phyloP scores from a whole-genome alignment of 2,888 invertebrate genomes.

The Ferrisia virgata region DNA sequence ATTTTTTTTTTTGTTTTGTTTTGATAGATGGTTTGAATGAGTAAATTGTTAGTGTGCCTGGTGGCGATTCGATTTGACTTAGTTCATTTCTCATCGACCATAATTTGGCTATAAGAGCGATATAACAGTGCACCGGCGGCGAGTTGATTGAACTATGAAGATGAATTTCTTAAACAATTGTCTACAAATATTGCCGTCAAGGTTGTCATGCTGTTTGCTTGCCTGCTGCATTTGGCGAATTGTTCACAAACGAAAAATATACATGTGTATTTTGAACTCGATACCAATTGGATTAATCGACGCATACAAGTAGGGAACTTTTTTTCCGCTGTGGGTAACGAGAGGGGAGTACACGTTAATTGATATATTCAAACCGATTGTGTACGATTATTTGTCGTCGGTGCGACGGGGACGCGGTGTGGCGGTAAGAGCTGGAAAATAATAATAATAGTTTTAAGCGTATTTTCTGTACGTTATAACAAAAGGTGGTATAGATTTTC shows the following conservation, averaged over 20 bases:
- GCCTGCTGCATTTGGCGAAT: neutral
- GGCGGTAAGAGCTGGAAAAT: neutral
- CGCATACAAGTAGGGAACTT: neutral
- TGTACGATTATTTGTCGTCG: neutral
- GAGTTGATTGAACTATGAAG: neutral
- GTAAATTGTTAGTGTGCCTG: neutral
- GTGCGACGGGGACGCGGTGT: neutral
- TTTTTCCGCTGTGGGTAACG: no score
- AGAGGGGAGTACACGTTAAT: neutral
- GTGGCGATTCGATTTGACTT: neutral
- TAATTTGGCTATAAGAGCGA: neutral
- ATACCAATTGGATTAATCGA: neutral
- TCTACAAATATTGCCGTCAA: neutral
- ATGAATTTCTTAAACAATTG: neutral
- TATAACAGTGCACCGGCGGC: no score
- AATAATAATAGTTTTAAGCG: neutral
- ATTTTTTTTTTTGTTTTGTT: no score
- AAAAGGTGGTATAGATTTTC: neutral
- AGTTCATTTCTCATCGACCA: neutral
- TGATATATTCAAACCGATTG: no score
- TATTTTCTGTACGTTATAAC: neutral
- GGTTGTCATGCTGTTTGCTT: neutral
- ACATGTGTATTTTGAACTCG: neutral
- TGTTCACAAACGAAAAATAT: neutral
- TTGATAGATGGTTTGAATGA: neutral